Percentiles rank a stretch among this genome's conserved stretches.
phyloP scores from a whole-genome alignment of 2,113 vertebrate species.

The Plotosus lineatus region DNA sequence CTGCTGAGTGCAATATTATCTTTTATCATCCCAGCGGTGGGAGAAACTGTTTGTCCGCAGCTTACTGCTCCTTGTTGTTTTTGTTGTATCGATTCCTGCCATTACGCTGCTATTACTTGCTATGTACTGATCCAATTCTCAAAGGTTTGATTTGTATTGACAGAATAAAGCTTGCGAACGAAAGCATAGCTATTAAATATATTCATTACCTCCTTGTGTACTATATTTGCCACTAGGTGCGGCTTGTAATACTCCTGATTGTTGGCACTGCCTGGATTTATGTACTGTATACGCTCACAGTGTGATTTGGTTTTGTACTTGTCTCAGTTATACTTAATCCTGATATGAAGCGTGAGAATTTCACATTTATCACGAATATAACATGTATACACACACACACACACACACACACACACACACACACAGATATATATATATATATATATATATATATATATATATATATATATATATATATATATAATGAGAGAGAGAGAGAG shows the following conservation, averaged over 20 bases:
- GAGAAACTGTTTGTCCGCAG: conserved; percentile 34
- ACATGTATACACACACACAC: too few relatives aligned
- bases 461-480: too few relatives aligned
- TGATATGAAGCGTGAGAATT: too few relatives aligned
- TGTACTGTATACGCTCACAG: neutral
- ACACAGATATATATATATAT: too few relatives aligned
- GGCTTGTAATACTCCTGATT: conserved; percentile 10
- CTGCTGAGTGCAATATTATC: conserved; percentile 53
- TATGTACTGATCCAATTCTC: conserved; percentile 50
- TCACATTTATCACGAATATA: too few relatives aligned
- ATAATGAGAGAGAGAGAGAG: too few relatives aligned
- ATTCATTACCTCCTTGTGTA: conserved; percentile 30
- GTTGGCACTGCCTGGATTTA: neutral
- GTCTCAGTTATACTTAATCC: too few relatives aligned
- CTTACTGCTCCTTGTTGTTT: conserved; percentile 51
- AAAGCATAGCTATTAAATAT: conserved; percentile 36
- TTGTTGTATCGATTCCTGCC: conserved; percentile 57
- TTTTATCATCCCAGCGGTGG: conserved; percentile 46
- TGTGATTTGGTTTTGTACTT: too few relatives aligned
- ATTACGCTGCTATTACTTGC: conserved; percentile 38
- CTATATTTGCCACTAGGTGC: neutral
- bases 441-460: too few relatives aligned
- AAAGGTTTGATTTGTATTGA: conserved; percentile 38
- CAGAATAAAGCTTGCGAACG: conserved; percentile 36
- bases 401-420: too few relatives aligned